Base-by-base conservation (phyloP, 1,140 invertebrate genomes). In the Lepidurus arcticus region DNA sequence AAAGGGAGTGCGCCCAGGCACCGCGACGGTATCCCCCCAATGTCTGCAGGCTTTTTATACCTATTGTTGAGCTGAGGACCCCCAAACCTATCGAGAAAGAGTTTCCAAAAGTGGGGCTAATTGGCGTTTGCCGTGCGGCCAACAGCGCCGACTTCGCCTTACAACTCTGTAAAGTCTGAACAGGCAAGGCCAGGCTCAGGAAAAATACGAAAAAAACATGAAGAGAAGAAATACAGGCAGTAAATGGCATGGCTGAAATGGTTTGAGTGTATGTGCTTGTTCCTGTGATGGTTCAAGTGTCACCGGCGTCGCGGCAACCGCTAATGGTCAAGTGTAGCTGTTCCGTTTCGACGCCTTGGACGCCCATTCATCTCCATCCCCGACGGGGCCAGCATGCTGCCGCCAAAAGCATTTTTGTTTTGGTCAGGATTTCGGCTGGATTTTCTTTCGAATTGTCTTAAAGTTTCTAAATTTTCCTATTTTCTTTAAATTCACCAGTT, bases 231-330 rank as follows among this genome's bases (percentile, higher is more conserved):
- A 65, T n/a, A 8, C 5, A 65, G 47, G 53, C 53, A 6, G 53
- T 65, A 65, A 65, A 65, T 65, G 53, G 53, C 53, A n/a, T 34
- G 34, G 34, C 53, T 21, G 16, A 65, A 65, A 65, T 65, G 53
- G 53, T 65, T 65, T 65, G 53, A 65, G 53, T 65, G 53, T 65
- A 65, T 65, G 53, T 65, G 53, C 53, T 65, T 65, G 53, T 65
- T 65, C 53, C 53, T 65, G 53, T 65, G 53, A 65, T 21, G 53
- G 53, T 65, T 65, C 53, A 65, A 65, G 53, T 65, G 53, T 65
- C 53, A 21, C 53, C 53, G 53, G 21, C 53, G 53, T 21, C 21
- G 53, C 53, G 53, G 16, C 16, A n/a, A 65, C 53, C 53, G 53
- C 53, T 65, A 65, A 65, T 65, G 53, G 53, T 65, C 53, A 65